phyloP scores from a whole-genome alignment of 1,140 invertebrate genomes.

The Hyposmocoma kahamanoa region DNA sequence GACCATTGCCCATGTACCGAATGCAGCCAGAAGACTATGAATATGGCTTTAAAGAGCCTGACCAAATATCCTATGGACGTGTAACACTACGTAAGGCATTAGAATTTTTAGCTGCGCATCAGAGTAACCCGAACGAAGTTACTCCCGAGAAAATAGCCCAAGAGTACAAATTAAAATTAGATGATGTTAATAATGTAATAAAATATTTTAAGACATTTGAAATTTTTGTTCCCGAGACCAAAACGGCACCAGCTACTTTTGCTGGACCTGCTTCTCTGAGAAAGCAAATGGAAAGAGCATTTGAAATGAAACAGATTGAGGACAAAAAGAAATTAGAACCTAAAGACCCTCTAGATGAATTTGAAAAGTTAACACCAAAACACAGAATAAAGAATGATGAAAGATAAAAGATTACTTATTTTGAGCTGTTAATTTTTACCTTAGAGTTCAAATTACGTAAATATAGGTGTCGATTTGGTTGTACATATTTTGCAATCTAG shows the following conservation, averaged over 20 bases:
- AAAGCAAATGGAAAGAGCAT: constrained; percentile 30
- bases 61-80: constrained; percentile 64
- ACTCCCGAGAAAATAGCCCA: constrained; percentile 76
- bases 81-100: constrained; percentile 72
- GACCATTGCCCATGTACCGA: constrained; percentile 43
- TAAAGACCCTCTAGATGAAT: no score
- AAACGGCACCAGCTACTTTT: constrained; percentile 38
- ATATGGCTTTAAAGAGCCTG: constrained; percentile 75
- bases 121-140: constrained; percentile 74
- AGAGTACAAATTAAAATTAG: constrained; percentile 78
- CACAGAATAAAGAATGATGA: no score
- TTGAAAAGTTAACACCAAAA: no score
- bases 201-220: constrained; percentile 64
- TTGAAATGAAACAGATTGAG: no score
- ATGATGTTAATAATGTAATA: constrained; percentile 67
- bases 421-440: no score
- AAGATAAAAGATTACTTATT: no score
- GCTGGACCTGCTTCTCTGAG: constrained; percentile 46
- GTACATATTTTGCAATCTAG: no score
- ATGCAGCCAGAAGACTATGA: constrained; percentile 47
- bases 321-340: no score
- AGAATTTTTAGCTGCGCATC: constrained; percentile 78
- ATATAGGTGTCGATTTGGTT: no score
- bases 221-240: constrained; percentile 53
- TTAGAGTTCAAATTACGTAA: no score